These are phyloP conservation scores for Drosophila ustulata DNA, from an alignment of 2,888 invertebrate genomes.

Conservation along the genomic window DNA sequence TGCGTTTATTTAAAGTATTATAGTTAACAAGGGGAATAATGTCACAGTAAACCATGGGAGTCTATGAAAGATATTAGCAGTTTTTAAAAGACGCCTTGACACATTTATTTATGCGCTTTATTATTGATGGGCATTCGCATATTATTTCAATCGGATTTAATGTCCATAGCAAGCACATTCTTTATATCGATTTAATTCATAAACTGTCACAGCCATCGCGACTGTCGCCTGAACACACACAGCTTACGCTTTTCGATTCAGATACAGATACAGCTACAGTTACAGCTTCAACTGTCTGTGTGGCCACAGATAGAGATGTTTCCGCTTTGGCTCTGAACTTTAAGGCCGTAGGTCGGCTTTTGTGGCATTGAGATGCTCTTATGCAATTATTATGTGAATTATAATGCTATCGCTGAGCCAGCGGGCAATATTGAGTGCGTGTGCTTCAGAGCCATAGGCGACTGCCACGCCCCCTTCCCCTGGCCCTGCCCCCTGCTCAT, in stretches of 20 bases:
- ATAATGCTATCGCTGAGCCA: conserved; percentile 46
- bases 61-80: not conserved
- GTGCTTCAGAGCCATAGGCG: conserved; percentile 45
- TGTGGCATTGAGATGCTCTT: conserved; percentile 28
- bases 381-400: conserved; percentile 48
- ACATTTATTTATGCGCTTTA: not conserved
- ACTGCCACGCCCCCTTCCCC: not conserved
- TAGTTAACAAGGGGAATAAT: no score
- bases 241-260: no score
- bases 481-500: no score
- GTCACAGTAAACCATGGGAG: no score
- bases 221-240: not conserved
- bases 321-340: conserved; percentile 18
- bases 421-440: conserved; percentile 45
- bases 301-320: not conserved
- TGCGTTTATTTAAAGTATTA: no score
- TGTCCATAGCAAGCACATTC: not conserved
- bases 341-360: conserved; percentile 11
- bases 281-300: not conserved
- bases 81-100: not conserved
- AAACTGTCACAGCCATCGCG: not conserved
- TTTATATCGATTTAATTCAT: not conserved
- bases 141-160: conserved; percentile 3
- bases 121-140: not conserved
- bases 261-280: no score